phyloP scores from a whole-genome alignment of 2,797 vertebrate genomes.

The Pelochelys cantorii region DNA sequence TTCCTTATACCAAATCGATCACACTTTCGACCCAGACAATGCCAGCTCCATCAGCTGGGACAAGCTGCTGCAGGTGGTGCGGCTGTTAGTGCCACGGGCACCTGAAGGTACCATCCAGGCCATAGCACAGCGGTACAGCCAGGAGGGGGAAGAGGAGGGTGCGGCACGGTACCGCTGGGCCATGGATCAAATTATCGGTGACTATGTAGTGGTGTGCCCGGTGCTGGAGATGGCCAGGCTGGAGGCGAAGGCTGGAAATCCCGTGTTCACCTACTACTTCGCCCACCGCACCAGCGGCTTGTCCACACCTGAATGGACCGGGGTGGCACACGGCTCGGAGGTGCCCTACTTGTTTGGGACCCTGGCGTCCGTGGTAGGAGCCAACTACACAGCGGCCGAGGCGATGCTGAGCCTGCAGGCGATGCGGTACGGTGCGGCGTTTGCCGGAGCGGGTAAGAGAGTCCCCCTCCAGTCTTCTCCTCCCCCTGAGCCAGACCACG shows the following conservation, averaged over 20 bases:
- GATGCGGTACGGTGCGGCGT: constrained; percentile 84
- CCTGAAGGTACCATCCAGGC: constrained; percentile 55
- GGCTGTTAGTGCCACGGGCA: background rate
- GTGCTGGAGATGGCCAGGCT: constrained; percentile 71
- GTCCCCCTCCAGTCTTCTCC: no score
- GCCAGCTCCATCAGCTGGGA: constrained; percentile 76
- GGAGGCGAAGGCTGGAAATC: constrained; percentile 72
- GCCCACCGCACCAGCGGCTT: constrained; percentile 80
- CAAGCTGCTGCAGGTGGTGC: constrained; percentile 68
- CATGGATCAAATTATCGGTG: constrained; percentile 72
- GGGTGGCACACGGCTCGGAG: constrained; percentile 81
- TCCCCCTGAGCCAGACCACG: no score
- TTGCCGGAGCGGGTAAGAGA: constrained; percentile 82
- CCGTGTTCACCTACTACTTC: constrained; percentile 79
- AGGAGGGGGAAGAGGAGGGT: constrained; percentile 58
- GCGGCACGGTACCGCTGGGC: constrained; percentile 73
- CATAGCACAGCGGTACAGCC: constrained; percentile 78
- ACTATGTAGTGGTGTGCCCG: constrained; percentile 75
- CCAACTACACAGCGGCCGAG: constrained; percentile 71
- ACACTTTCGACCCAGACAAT: constrained; percentile 48
- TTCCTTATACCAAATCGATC: constrained; percentile 61
- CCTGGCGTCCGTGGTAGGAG: constrained; percentile 64
- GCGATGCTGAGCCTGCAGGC: constrained; percentile 79
- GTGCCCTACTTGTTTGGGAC: constrained; percentile 84
- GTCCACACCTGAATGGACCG: constrained; percentile 85